These are phyloP conservation scores for Coreius guichenoti DNA, from an alignment of 2,797 vertebrate genomes.

Conservation along the genomic window DNA sequence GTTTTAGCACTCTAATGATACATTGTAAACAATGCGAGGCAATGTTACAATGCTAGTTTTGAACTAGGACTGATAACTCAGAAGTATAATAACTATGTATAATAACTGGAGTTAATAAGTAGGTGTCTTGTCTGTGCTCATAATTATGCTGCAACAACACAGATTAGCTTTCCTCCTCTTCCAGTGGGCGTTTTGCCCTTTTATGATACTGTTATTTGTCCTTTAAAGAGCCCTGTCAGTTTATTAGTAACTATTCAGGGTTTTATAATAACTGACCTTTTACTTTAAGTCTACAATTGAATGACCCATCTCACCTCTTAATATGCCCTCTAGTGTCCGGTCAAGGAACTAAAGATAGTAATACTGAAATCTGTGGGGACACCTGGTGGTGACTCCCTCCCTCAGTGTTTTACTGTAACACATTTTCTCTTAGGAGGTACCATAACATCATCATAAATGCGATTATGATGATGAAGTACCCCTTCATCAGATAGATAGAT, in stretches of 20 bases:
- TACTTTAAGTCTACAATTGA: neutral
- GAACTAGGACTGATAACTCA: conserved; percentile 7
- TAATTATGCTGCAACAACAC: conserved; percentile 30
- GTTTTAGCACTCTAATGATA: conserved; percentile 19
- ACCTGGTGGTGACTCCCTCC: conserved; percentile 73
- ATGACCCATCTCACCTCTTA: neutral
- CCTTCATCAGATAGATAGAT: too few relatives aligned
- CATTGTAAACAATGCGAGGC: neutral
- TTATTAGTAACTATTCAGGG: neutral
- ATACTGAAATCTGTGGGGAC: conserved; percentile 67
- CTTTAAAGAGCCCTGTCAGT: neutral
- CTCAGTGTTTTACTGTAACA: neutral
- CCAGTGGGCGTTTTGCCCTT: neutral
- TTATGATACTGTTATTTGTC: neutral
- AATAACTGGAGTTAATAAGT: conserved; percentile 40
- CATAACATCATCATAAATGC: neutral
- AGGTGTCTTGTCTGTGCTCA: conserved; percentile 28
- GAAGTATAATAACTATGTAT: conserved; percentile 11
- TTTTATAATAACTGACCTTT: neutral
- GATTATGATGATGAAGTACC: too few relatives aligned
- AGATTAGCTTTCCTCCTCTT: conserved; percentile 22
- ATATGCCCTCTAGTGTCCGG: conserved; percentile 35
- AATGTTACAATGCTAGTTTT: neutral
- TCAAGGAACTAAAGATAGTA: neutral
- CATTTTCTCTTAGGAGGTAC: neutral